Evolutionary conservation across 2,113 vertebrate species (phyloP), one percentile per base, ranked within the genome.

Genomic region (Ploceus nigricollis): DNA sequence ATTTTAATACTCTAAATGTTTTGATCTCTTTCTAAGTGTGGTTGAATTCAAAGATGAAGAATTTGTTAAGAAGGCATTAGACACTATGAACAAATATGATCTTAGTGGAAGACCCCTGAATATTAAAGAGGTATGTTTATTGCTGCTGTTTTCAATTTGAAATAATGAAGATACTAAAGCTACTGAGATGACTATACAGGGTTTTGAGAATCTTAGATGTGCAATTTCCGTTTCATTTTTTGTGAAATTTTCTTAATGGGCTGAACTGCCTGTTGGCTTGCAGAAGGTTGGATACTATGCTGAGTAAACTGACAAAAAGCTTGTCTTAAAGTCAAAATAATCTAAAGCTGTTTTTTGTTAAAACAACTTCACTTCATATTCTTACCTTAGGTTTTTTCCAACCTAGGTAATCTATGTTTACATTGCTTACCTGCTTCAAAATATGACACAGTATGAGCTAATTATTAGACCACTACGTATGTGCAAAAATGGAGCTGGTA

Each of bases 21-120:
- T 97, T 96, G 83, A 84, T 97, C 68, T 97, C 68, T 87, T 66
- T 89, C 71, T 40, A 98, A 99, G 99, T 97, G 99, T 99, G 96
- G 99, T 99, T 93, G 99, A 99, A 98, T 99, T 99, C 97, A 99
- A 99, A 98, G 99, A 99, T 98, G 99, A 99, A 97, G 99, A 99
- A 96, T 99, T 99, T 98, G 99, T 99, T 90, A 99, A 98, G 98
- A 99, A 99, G 96, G 99, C 99, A 0, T 96, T 99, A 81, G 99
- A 99, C 88, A 98, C 99, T 60, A 99, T 99, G 99, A 99, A 99
- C 97, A 99, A 99, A 94, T 98, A 99, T 71, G 99, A 99, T 94
- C 98, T 99, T 90, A 99, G 98, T 97, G 99, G 99, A 98, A 98
- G 99, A 96, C 99, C 99, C 33, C 98, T 99, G 72, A 99, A 99